Evolutionary conservation across 1,140 invertebrate genomes (phyloP).

Genomic region (Ylistrum balloti): DNA sequence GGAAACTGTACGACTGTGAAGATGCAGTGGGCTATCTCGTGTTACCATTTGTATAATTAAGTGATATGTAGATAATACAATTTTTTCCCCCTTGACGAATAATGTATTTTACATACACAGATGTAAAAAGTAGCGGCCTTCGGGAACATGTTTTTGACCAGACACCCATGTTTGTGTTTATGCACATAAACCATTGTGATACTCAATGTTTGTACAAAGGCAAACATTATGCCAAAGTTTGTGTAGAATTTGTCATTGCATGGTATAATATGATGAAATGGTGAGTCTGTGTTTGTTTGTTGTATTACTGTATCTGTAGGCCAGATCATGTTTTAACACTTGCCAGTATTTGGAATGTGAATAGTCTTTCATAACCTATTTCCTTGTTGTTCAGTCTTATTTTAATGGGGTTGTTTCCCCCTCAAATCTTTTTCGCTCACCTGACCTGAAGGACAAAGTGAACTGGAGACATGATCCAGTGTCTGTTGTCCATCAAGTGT

Average conservation of each 20-base stretch:
- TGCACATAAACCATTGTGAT: conserved; percentile 38
- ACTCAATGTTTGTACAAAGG: conserved; percentile 19
- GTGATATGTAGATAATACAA: conserved; percentile 3
- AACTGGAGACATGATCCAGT: no score
- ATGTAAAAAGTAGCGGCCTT: conserved; percentile 31
- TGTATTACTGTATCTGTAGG: conserved; percentile 11
- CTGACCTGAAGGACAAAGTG: no score
- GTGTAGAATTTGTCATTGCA: conserved; percentile 2
- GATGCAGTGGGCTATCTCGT: background rate
- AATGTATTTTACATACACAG: conserved; percentile 36
- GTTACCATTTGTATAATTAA: background rate
- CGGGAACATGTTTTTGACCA: conserved; percentile 17
- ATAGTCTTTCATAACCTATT: conserved; percentile 33
- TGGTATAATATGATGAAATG: background rate
- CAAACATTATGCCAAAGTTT: conserved; percentile 35
- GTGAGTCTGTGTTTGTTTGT: background rate
- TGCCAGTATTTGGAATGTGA: conserved; percentile 32
- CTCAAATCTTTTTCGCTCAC: background rate
- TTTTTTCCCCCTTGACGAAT: background rate
- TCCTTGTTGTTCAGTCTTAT: conserved; percentile 39
- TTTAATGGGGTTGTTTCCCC: background rate
- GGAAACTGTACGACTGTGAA: background rate
- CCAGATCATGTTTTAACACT: conserved; percentile 33
- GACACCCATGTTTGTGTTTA: conserved; percentile 31
- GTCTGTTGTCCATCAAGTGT: no score